Percentiles rank a stretch among this genome's conserved stretches.
Conservation (phyloP, 2,113 vertebrate species). For the Stigmatopora nigra region DNA sequence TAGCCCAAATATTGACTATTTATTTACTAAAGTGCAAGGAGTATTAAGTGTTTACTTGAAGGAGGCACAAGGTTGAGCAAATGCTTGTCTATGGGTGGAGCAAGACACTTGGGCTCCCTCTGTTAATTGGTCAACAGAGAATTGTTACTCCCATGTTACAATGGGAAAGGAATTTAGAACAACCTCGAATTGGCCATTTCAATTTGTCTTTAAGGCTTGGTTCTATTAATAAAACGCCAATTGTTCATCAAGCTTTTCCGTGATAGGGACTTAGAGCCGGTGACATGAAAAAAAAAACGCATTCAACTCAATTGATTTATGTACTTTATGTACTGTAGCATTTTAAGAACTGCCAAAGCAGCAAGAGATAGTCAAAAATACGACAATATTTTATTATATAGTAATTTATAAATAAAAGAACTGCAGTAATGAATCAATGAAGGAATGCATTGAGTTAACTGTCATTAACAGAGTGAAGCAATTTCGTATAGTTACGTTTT, state of each 20-base stretch:
- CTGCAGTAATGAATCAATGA: too few relatives aligned
- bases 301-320: background rate
- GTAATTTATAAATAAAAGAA: too few relatives aligned
- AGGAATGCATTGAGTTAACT: too few relatives aligned
- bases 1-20: background rate
- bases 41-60: background rate
- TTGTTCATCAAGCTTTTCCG: background rate
- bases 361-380: too few relatives aligned
- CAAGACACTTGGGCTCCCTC: background rate
- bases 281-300: background rate
- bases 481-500: too few relatives aligned
- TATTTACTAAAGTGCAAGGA: background rate
- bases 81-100: background rate
- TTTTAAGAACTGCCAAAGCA: too few relatives aligned
- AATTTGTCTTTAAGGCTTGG: background rate
- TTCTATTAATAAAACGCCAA: background rate
- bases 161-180: background rate
- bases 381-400: too few relatives aligned
- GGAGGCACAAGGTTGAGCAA: background rate
- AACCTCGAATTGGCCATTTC: background rate
- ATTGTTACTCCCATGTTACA: background rate
- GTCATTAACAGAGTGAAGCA: too few relatives aligned
- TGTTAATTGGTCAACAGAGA: constrained; percentile 1
- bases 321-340: too few relatives aligned
- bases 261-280: background rate